Conservation (phyloP, 2,797 vertebrate genomes). For the Allobates femoralis region DNA sequence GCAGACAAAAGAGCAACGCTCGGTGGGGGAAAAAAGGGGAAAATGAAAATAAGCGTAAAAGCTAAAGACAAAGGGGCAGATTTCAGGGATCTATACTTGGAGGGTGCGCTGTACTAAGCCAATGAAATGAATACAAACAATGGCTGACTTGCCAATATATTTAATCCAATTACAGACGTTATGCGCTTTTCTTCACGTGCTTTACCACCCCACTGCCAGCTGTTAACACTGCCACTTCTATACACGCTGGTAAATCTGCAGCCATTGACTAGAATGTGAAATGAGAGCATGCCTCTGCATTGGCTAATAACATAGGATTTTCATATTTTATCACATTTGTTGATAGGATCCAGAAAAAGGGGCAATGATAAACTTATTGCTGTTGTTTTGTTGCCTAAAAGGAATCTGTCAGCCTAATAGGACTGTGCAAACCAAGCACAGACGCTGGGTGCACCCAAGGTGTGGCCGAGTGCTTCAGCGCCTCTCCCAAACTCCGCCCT, state of each 20-base stretch:
- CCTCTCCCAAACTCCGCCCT: too few species aligned
- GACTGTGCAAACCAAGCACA: too few species aligned
- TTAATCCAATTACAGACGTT: slow-evolving; percentile 31
- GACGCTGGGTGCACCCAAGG: too few species aligned
- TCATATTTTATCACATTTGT: background rate
- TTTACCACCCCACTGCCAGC: slow-evolving; percentile 23
- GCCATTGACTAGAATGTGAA: background rate
- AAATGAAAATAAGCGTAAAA: slow-evolving; percentile 35
- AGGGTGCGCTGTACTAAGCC: slow-evolving; percentile 31
- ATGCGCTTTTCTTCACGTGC: slow-evolving; percentile 26
- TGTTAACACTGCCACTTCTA: slow-evolving; percentile 19
- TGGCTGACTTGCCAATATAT: slow-evolving; percentile 26
- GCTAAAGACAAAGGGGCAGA: slow-evolving; percentile 33
- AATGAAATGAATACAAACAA: slow-evolving; percentile 33
- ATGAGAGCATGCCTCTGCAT: background rate
- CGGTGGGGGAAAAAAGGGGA: slow-evolving; percentile 24
- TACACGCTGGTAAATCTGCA: background rate
- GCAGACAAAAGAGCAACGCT: slow-evolving; percentile 22
- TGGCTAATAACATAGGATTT: background rate
- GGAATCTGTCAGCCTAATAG: too few species aligned
- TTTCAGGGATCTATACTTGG: slow-evolving; percentile 32
- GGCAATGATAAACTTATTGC: too few species aligned
- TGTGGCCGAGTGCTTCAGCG: too few species aligned
- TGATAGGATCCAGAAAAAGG: background rate
- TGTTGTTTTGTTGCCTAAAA: too few species aligned